Evolutionary conservation across 1,140 invertebrate species (phyloP), one percentile per base, ranked within the genome.

Genomic region (Wiebesia pumilae): DNA sequence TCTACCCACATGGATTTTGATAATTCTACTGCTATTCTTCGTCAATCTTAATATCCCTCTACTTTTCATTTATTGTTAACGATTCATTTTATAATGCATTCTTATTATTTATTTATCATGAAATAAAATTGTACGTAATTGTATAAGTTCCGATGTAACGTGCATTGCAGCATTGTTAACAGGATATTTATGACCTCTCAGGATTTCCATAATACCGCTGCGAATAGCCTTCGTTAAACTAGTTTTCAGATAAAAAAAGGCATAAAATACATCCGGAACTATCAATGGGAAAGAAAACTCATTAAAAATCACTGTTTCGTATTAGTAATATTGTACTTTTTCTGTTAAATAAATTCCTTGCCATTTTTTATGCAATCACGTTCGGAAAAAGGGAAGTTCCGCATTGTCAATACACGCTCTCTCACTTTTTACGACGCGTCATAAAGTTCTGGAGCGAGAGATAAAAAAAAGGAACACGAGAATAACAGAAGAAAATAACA

Each of bases 171-270:
- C 47, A 79, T 79, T 79, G 77, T 79, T 79, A 54, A 79, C 43
- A 58, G 47, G 47, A 51, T 54, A 51, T 79, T 79, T 75, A 75
- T 43, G 38, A 43, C 38, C 38, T 43, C 71, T 75, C 38, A 43
- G 71, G 71, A 75, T 75, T 75, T 75, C 30, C 38, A 43, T 75
- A 75, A 75, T 75, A 75, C 71, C 19, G 3, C 38, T 75, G 10
- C 24, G 33, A 75, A 75, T 75, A 75, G 1, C 24, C 9, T 75
- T 75, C 6, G 27, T 43, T 75, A 43, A 75, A 75, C 16, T 75
- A 75, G 14, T 38, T 43, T n/a, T 43, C 24, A 75, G 40, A 79
- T 58, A 79, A 30, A 77, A n/a, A 77, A 51, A 75, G 9, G 43
- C 30, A 69, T 69, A 69, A 69, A 33, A 69, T 33, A 35, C 19